Evolutionary conservation across 1,140 invertebrate species (phyloP).

Genomic region (Aphelenchoides fujianensis): DNA sequence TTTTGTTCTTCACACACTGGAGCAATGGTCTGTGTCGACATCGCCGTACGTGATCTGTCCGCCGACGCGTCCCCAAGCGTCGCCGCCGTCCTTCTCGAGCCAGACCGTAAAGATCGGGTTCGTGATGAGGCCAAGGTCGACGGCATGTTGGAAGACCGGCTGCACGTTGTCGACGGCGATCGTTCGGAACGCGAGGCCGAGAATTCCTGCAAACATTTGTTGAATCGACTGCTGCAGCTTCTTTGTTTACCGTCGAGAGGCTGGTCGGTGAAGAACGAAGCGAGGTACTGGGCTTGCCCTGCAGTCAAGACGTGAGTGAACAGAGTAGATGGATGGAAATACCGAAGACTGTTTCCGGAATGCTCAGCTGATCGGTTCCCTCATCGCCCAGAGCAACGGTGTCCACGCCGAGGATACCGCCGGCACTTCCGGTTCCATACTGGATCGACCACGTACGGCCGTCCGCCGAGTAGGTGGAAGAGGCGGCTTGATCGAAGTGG

Average conservation of each 20-base stretch:
- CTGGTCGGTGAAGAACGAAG: conserved; percentile 4
- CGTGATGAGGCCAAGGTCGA: not conserved
- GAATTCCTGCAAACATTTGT: not conserved
- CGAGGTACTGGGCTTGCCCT: not conserved
- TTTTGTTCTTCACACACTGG: no score
- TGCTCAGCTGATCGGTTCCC: not conserved
- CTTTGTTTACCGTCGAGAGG: conserved; percentile 5
- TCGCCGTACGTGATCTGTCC: conserved; percentile 12
- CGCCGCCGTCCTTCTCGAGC: not conserved
- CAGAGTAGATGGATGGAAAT: no score
- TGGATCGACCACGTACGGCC: not conserved
- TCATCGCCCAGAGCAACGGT: not conserved
- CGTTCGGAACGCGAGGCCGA: conserved; percentile 2
- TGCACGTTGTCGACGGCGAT: conserved; percentile 8
- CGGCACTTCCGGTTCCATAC: not conserved
- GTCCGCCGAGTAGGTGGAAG: not conserved
- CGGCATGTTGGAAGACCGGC: conserved; percentile 6
- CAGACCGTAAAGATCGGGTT: conserved; percentile 7
- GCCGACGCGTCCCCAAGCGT: not conserved
- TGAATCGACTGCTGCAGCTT: not conserved
- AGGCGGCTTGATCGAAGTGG: conserved; percentile 4
- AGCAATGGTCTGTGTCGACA: no score
- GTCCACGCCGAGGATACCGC: not conserved
- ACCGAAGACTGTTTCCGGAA: not conserved
- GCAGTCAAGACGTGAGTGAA: no score